phyloP scores from a whole-genome alignment of 2,797 vertebrate species.

The Petrocephalus schoutedeni region DNA sequence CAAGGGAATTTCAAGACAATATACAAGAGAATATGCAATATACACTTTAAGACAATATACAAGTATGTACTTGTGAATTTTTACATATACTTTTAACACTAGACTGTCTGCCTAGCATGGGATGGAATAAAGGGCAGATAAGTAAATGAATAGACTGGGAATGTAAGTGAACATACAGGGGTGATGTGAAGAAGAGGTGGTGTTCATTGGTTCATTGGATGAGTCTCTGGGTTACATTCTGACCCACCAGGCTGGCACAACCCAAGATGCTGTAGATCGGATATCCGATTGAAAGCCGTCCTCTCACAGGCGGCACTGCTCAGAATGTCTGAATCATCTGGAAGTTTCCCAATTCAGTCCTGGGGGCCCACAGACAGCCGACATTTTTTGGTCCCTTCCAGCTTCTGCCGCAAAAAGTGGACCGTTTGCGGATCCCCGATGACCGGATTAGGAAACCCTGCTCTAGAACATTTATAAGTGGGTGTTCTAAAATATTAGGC shows the following conservation, averaged over 20 bases:
- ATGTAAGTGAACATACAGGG: background rate
- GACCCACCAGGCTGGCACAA: background rate
- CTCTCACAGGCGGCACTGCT: background rate
- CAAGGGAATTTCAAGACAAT: background rate
- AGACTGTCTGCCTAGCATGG: background rate
- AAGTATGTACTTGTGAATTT: background rate
- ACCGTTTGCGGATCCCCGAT: background rate
- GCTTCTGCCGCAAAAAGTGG: background rate
- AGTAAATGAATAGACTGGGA: background rate
- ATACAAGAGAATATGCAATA: background rate
- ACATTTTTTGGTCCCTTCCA: background rate
- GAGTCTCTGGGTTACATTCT: background rate
- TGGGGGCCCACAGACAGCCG: background rate
- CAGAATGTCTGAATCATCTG: background rate
- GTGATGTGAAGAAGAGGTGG: background rate
- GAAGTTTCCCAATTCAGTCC: background rate
- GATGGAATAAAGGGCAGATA: background rate
- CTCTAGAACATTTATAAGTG: background rate
- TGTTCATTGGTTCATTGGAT: background rate
- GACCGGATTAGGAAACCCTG: background rate
- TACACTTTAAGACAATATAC: background rate
- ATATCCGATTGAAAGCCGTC: background rate
- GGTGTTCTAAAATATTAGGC: background rate
- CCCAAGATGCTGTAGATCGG: background rate
- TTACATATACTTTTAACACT: background rate